Conservation (phyloP, 2,797 vertebrate species). For the Hapalemur alaotrensis region DNA sequence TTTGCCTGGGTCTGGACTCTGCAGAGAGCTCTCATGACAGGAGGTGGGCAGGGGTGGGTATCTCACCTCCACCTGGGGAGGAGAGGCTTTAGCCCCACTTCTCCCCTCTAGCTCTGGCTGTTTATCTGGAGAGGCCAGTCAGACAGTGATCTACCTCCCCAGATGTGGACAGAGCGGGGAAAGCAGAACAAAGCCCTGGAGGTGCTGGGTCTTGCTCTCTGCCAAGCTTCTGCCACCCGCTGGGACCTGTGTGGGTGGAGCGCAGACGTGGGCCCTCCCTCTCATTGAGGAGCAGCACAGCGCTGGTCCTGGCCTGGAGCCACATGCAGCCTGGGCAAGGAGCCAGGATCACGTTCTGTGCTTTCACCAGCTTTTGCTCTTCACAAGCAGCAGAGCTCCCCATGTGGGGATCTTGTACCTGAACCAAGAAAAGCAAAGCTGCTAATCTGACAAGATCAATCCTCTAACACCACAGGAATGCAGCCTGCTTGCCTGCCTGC, state of each 20-base stretch:
- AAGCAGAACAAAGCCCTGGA: not conserved
- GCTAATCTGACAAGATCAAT: constrained; percentile 73
- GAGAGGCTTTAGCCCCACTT: not conserved
- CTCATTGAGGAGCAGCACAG: fast-evolving
- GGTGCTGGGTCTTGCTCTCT: not conserved
- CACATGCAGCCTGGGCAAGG: not conserved
- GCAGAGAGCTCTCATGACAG: not conserved
- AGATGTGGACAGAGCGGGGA: not conserved
- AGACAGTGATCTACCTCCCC: not conserved
- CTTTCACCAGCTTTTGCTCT: constrained; percentile 39
- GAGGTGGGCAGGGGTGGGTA: not conserved
- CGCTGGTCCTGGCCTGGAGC: not conserved
- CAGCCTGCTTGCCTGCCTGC: not conserved
- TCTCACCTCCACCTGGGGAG: not conserved
- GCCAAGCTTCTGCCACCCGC: not conserved
- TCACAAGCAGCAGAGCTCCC: constrained; percentile 26
- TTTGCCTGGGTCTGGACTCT: not conserved
- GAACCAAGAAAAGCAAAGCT: constrained; percentile 76
- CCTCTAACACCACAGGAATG: constrained; percentile 64
- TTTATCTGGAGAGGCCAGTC: not conserved
- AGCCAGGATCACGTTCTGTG: constrained; percentile 7
- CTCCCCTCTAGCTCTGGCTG: not conserved
- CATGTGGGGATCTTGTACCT: constrained; percentile 68
- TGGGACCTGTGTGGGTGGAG: not conserved
- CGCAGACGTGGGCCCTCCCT: not conserved